Percentiles rank a stretch among this genome's conserved stretches.
These are phyloP conservation scores for Himalopsyche anomala DNA, from an alignment of 2,888 invertebrate species.

Conservation along the genomic window DNA sequence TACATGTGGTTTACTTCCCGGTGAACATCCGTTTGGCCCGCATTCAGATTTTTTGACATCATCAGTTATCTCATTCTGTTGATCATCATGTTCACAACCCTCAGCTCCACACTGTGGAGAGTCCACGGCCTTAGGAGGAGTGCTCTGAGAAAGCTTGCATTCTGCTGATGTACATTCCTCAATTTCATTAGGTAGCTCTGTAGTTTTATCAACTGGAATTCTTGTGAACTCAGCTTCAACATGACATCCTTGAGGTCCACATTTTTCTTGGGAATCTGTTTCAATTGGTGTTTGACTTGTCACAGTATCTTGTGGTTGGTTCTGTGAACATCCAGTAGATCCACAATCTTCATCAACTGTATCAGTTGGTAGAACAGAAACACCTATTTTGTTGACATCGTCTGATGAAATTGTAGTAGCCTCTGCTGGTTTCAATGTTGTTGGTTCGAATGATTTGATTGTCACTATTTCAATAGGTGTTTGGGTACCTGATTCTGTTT, in stretches of 20 bases:
- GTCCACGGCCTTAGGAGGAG: conserved; percentile 64
- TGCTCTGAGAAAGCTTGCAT: conserved; percentile 46
- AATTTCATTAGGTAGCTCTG: neutral
- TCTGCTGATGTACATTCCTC: conserved; percentile 47
- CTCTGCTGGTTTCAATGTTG: conserved; percentile 50
- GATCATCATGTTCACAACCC: conserved; percentile 67
- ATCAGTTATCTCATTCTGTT: conserved; percentile 59
- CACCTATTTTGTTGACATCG: conserved; percentile 65
- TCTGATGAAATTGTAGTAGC: conserved; percentile 62
- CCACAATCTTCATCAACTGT: conserved; percentile 62
- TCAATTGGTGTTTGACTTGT: conserved; percentile 49
- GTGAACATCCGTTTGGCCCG: conserved; percentile 60
- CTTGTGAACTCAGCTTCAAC: conserved; percentile 62
- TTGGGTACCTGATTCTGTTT: neutral
- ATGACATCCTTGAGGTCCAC: conserved; percentile 58
- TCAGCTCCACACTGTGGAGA: conserved; percentile 67
- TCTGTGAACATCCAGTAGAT: conserved; percentile 44
- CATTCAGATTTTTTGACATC: conserved; percentile 60
- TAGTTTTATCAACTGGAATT: conserved; percentile 50
- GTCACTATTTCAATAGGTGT: conserved; percentile 22
- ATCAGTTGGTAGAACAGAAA: conserved; percentile 65
- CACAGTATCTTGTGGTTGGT: conserved; percentile 37
- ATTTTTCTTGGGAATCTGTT: conserved; percentile 46
- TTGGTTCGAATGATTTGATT: conserved; percentile 7
- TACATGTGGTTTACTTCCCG: conserved; percentile 36